Percentiles rank a stretch among this genome's conserved stretches.
Evolutionary conservation across 2,888 invertebrate species (phyloP).

Genomic region (Alentia gelatinosa): DNA sequence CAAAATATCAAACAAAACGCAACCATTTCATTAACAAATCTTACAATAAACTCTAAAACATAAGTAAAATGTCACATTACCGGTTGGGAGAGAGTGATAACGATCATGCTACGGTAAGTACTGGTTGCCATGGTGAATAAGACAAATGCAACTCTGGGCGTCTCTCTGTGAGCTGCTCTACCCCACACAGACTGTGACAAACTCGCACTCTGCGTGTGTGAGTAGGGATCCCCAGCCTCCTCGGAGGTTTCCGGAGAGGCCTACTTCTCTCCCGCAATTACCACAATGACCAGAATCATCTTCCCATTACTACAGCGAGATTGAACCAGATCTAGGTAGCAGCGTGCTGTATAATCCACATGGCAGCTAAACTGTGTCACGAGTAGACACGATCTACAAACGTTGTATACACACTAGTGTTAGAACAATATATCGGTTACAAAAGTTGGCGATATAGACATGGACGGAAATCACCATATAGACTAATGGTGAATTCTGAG

Average conservation of each 20-base stretch:
- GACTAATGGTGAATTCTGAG: too few species aligned
- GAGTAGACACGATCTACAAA: too few species aligned
- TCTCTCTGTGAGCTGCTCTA: background rate
- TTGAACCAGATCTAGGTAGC: background rate
- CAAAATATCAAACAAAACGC: too few species aligned
- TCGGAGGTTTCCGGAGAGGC: background rate
- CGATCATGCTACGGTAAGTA: constrained; percentile 19
- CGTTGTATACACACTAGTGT: too few species aligned
- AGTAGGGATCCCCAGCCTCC: background rate
- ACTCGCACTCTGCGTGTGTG: background rate
- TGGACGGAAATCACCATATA: too few species aligned
- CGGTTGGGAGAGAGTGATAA: background rate
- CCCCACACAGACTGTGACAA: too few species aligned
- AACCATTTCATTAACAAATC: too few species aligned
- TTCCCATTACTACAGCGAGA: background rate
- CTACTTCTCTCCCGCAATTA: too few species aligned
- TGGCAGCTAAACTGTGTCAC: background rate
- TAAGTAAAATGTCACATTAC: background rate
- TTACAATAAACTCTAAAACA: constrained; percentile 54
- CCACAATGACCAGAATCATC: background rate
- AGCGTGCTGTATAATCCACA: background rate
- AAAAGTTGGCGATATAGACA: too few species aligned
- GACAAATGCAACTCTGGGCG: background rate
- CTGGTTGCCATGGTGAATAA: background rate
- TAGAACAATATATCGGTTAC: too few species aligned